These are phyloP conservation scores for Pseudomyrmex dendroicus DNA, from an alignment of 1,140 invertebrate species.

Conservation along the genomic window DNA sequence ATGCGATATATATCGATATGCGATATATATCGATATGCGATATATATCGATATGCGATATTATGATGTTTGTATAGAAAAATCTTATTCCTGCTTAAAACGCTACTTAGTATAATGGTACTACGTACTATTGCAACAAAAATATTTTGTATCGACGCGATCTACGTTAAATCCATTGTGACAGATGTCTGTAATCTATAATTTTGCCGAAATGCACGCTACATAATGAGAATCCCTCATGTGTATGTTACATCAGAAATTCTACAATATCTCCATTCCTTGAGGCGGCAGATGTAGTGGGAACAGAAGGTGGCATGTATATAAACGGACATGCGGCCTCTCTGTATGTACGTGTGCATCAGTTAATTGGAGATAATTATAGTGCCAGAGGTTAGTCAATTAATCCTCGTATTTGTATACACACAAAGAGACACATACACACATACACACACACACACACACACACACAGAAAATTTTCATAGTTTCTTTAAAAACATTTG, in stretches of 20 bases:
- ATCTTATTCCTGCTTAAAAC: too few relatives aligned
- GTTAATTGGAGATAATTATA: slow-evolving; percentile 37
- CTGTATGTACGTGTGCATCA: background rate
- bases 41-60: too few relatives aligned
- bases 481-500: background rate
- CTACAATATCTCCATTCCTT: slow-evolving; percentile 32
- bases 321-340: slow-evolving; percentile 4
- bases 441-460: too few relatives aligned
- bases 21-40: too few relatives aligned
- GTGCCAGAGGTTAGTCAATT: background rate
- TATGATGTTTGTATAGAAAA: too few relatives aligned
- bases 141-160: too few relatives aligned
- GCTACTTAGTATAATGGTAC: too few relatives aligned
- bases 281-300: slow-evolving; percentile 31
- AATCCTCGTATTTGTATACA: background rate
- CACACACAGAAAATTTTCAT: background rate
- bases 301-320: background rate
- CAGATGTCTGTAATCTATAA: slow-evolving; percentile 46
- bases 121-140: too few relatives aligned
- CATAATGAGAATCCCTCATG: slow-evolving; percentile 18
- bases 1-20: too few relatives aligned
- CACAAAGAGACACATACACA: too few relatives aligned
- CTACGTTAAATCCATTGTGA: slow-evolving; percentile 7
- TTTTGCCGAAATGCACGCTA: background rate
- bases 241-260: slow-evolving; percentile 2